Percentiles rank a stretch among this genome's conserved stretches.
phyloP scores from a whole-genome alignment of 2,113 vertebrate genomes.

The Psammodynastes pulverulentus region DNA sequence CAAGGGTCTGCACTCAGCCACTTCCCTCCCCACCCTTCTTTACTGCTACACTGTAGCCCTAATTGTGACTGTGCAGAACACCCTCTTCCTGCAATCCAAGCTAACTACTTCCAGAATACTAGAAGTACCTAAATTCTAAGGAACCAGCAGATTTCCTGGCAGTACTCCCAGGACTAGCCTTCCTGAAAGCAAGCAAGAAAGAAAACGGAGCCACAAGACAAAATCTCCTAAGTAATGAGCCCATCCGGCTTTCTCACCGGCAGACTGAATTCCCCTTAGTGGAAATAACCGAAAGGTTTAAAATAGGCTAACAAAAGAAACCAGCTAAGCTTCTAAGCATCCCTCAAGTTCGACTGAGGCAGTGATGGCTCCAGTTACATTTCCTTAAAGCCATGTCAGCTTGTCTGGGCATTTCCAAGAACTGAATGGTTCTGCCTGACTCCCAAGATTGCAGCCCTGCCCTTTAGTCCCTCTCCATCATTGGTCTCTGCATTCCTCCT shows the following conservation, averaged over 20 bases:
- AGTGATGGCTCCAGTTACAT: neutral
- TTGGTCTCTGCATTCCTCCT: neutral
- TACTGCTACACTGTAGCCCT: neutral
- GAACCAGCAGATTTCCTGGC: neutral
- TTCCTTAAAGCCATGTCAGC: neutral
- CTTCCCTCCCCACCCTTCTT: neutral
- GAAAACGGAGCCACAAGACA: neutral
- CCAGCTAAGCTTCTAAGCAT: slow-evolving; percentile 2
- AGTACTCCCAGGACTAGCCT: neutral
- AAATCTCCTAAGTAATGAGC: neutral
- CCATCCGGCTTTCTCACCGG: neutral
- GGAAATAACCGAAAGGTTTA: slow-evolving; percentile 8
- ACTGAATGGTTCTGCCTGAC: neutral
- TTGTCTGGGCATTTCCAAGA: slow-evolving; percentile 1
- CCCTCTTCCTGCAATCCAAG: neutral
- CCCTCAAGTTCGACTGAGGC: neutral
- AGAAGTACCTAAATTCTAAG: neutral
- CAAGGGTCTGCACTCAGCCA: too few relatives aligned
- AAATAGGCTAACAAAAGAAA: neutral
- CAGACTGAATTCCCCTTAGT: slow-evolving; percentile 9
- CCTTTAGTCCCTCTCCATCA: neutral
- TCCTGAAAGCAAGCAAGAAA: neutral
- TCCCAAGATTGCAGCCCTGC: neutral
- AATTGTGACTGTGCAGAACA: neutral
- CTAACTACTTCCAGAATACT: neutral